phyloP scores from a whole-genome alignment of 2,797 vertebrate species.

The Falco columbarius region DNA sequence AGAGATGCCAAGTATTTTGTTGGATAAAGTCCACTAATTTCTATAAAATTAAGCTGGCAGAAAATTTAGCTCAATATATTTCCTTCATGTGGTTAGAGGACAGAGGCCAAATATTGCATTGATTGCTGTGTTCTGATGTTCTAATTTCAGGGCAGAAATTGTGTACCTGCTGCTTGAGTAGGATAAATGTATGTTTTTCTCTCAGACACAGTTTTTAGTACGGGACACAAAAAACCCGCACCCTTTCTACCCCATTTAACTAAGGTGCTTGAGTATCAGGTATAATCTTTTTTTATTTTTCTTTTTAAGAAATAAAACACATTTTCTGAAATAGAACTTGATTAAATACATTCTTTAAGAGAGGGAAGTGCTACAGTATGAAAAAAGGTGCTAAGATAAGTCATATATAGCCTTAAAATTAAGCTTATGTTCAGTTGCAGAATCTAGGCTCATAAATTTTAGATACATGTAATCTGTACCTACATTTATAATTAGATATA shows the following conservation, averaged over 20 bases:
- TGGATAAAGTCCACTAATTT: slow-evolving; percentile 65
- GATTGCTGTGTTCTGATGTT: slow-evolving; percentile 42
- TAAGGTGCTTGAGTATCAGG: not conserved
- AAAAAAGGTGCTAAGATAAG: not conserved
- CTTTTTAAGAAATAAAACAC: not conserved
- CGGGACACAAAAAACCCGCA: not conserved
- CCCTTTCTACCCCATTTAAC: not conserved
- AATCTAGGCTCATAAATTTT: not conserved
- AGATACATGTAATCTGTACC: slow-evolving; percentile 5
- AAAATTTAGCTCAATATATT: slow-evolving; percentile 44
- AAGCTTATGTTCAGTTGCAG: not conserved
- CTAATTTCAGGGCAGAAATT: slow-evolving; percentile 48
- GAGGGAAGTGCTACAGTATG: not conserved
- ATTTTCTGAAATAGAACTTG: not conserved
- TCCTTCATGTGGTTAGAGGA: slow-evolving; percentile 50
- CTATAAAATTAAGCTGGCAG: slow-evolving; percentile 58
- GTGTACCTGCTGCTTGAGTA: not conserved
- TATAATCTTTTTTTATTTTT: not conserved
- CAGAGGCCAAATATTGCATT: slow-evolving; percentile 34
- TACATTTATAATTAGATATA: not conserved
- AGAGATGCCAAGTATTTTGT: slow-evolving; percentile 45
- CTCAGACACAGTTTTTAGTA: not conserved
- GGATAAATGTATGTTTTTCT: slow-evolving; percentile 25
- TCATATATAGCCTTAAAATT: not conserved
- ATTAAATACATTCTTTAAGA: not conserved